Conservation (phyloP, 2,797 vertebrate genomes). For the Anguilla megastoma region DNA sequence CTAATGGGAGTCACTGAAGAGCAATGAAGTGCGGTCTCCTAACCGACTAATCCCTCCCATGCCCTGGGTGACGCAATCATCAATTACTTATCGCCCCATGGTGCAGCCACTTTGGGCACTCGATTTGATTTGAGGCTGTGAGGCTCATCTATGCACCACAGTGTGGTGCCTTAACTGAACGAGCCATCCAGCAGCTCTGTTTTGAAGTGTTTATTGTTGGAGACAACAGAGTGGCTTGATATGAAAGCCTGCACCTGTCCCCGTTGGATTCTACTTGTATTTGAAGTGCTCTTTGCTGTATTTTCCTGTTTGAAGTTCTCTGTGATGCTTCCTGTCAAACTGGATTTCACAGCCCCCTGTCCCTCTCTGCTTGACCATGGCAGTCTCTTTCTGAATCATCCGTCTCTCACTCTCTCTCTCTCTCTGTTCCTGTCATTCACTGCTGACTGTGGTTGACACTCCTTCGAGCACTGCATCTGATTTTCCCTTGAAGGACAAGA, state of each 20-base stretch:
- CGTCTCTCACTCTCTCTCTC: neutral
- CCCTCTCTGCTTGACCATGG: slow-evolving; percentile 13
- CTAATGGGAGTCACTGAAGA: too few species aligned
- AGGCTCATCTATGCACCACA: too few species aligned
- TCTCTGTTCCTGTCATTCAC: neutral
- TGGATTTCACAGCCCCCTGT: slow-evolving; percentile 1
- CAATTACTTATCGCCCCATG: neutral
- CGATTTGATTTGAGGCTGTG: neutral
- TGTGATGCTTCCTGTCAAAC: neutral
- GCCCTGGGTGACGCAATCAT: too few species aligned
- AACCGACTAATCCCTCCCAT: too few species aligned
- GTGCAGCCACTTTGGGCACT: neutral
- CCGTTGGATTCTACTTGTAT: neutral
- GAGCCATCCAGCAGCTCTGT: neutral
- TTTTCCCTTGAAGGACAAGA: neutral
- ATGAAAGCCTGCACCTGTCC: slow-evolving; percentile 15
- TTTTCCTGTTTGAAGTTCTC: neutral
- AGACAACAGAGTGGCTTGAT: neutral
- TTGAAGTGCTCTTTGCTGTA: slow-evolving; percentile 9
- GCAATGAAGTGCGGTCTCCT: too few species aligned
- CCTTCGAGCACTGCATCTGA: neutral
- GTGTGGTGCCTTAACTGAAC: neutral
- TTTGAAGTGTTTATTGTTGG: slow-evolving; percentile 4
- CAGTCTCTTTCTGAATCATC: neutral
- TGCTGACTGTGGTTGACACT: neutral